Percentiles rank a stretch among this genome's conserved stretches.
Evolutionary conservation across 2,797 vertebrate genomes (phyloP).

Genomic region (Artibeus lituratus): DNA sequence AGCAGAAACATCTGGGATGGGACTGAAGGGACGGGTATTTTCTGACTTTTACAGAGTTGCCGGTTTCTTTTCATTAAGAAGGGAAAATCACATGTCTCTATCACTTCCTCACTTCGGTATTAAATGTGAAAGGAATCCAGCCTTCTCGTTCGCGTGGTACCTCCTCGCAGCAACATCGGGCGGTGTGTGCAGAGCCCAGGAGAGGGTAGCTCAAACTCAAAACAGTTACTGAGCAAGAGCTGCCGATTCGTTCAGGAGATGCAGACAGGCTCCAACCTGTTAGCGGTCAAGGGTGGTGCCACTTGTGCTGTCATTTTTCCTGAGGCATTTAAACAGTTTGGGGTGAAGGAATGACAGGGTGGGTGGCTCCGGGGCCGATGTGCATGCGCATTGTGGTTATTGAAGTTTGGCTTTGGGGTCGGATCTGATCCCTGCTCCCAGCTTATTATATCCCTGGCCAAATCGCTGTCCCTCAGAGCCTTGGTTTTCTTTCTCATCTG

Average conservation of each 20-base stretch:
- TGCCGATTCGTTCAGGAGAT: background rate
- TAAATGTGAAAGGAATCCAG: background rate
- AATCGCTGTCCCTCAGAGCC: background rate
- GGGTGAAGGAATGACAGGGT: background rate
- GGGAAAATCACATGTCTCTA: background rate
- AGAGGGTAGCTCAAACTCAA: background rate
- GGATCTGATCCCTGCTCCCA: background rate
- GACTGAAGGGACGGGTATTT: background rate
- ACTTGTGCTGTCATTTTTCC: background rate
- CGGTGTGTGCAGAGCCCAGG: background rate
- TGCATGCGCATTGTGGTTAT: background rate
- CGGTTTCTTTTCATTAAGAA: conserved; percentile 7
- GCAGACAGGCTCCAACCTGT: too few species aligned
- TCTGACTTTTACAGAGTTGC: conserved; percentile 27
- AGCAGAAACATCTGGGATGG: background rate
- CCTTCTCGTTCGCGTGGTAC: background rate
- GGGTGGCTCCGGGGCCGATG: background rate
- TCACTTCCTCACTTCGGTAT: background rate
- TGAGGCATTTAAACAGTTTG: background rate
- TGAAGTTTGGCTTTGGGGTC: background rate
- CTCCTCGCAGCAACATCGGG: background rate
- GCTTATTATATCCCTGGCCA: background rate
- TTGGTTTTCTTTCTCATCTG: background rate
- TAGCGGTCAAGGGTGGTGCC: background rate
- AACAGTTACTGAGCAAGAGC: background rate